These are phyloP conservation scores for Sparus aurata DNA, from an alignment of 2,797 vertebrate species.

Conservation along the genomic window DNA sequence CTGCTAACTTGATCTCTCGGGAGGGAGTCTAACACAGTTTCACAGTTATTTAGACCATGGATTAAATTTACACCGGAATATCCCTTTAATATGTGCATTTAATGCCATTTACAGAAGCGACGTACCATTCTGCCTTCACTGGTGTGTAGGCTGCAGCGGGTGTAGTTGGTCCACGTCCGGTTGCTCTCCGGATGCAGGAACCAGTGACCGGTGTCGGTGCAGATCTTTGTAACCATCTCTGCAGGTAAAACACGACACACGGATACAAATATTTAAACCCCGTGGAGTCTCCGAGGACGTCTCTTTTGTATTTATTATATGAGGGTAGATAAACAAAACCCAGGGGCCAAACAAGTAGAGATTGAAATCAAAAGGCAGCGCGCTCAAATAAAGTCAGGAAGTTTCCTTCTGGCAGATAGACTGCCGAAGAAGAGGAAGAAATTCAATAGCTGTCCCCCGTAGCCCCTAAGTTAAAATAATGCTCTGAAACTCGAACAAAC, in stretches of 20 bases:
- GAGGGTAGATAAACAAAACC: background rate
- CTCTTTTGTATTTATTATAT: background rate
- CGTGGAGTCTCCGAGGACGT: background rate
- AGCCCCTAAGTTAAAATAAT: background rate
- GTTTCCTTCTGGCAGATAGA: background rate
- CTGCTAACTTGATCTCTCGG: too few species aligned
- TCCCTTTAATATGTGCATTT: background rate
- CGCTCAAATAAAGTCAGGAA: background rate
- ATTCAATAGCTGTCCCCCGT: background rate
- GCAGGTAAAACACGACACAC: conserved; percentile 21
- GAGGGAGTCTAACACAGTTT: too few species aligned
- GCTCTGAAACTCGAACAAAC: background rate
- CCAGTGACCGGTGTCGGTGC: conserved; percentile 92
- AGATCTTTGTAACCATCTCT: conserved; percentile 98
- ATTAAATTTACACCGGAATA: too few species aligned
- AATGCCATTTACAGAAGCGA: background rate
- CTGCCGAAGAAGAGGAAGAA: background rate
- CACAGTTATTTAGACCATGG: too few species aligned
- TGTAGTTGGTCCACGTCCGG: conserved; percentile 97
- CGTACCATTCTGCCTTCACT: conserved; percentile 91
- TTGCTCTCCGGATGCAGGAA: conserved; percentile 96
- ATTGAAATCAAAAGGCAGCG: background rate
- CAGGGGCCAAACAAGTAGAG: background rate
- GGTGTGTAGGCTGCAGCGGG: conserved; percentile 90
- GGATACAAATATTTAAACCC: background rate